A percentile compares a stretch with the other conserved stretches of the same genome.
Conservation (phyloP, 2,797 vertebrate species). For the Manis pentadactyla region DNA sequence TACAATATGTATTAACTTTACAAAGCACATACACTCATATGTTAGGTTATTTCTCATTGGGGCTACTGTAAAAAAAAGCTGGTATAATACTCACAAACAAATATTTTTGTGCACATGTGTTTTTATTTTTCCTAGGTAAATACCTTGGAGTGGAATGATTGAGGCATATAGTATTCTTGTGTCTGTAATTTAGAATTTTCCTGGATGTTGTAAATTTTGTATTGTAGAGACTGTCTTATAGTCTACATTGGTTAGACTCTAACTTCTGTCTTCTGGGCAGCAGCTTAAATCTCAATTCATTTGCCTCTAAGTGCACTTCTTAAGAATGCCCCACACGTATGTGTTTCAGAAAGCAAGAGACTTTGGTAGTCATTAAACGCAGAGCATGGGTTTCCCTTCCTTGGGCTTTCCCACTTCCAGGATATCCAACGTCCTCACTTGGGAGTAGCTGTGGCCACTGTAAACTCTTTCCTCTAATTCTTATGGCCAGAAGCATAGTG, state of each 20-base stretch:
- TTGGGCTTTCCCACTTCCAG: neutral
- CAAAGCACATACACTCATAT: neutral
- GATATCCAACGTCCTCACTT: neutral
- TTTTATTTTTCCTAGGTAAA: neutral
- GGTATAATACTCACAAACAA: neutral
- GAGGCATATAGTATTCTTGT: neutral
- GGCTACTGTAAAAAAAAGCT: neutral
- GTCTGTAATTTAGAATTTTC: neutral
- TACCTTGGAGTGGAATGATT: neutral
- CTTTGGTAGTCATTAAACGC: neutral
- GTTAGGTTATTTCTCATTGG: neutral
- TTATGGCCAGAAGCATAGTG: neutral
- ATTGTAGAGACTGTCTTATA: neutral
- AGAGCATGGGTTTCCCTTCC: neutral
- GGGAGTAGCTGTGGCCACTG: neutral
- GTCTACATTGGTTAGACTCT: neutral
- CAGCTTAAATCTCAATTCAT: neutral
- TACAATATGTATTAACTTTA: neutral
- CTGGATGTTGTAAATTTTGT: neutral
- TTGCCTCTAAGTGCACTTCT: neutral
- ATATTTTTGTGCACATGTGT: neutral
- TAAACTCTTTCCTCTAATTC: neutral
- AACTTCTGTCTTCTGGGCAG: neutral
- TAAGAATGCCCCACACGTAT: neutral
- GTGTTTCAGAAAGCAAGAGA: neutral